These are phyloP conservation scores for Morus bassanus DNA, from an alignment of 2,797 vertebrate genomes.

Conservation along the genomic window DNA sequence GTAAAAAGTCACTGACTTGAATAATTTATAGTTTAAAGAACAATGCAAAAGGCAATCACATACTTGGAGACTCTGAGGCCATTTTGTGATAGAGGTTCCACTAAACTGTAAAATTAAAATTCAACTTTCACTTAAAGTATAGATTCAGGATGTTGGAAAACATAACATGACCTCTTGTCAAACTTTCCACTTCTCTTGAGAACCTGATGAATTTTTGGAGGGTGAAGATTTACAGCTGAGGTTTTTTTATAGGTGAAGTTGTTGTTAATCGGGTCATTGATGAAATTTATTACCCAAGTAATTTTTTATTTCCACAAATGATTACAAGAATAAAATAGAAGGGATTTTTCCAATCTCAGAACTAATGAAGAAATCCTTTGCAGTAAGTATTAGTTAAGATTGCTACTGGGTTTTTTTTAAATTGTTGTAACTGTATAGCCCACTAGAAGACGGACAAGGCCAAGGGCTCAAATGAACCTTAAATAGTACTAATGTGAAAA, in stretches of 20 bases:
- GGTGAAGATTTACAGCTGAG: background rate
- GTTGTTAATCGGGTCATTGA: background rate
- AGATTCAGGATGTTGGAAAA: background rate
- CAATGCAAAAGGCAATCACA: background rate
- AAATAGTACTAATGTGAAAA: background rate
- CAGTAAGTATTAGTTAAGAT: background rate
- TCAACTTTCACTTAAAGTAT: background rate
- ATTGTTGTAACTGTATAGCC: background rate
- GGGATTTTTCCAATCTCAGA: background rate
- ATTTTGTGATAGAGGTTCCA: background rate
- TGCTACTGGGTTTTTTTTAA: background rate
- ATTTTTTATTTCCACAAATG: background rate
- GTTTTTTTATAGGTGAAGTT: background rate
- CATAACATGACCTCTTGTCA: background rate
- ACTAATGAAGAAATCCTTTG: background rate
- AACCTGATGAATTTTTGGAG: background rate
- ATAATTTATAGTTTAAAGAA: background rate
- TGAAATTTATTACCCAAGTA: background rate
- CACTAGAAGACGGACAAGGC: background rate
- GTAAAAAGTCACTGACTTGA: background rate
- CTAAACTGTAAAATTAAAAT: background rate
- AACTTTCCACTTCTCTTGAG: background rate
- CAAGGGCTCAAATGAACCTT: background rate
- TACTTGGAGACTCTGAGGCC: background rate
- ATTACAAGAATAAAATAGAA: background rate